phyloP scores from a whole-genome alignment of 2,797 vertebrate species.

The Bucorvus abyssinicus region DNA sequence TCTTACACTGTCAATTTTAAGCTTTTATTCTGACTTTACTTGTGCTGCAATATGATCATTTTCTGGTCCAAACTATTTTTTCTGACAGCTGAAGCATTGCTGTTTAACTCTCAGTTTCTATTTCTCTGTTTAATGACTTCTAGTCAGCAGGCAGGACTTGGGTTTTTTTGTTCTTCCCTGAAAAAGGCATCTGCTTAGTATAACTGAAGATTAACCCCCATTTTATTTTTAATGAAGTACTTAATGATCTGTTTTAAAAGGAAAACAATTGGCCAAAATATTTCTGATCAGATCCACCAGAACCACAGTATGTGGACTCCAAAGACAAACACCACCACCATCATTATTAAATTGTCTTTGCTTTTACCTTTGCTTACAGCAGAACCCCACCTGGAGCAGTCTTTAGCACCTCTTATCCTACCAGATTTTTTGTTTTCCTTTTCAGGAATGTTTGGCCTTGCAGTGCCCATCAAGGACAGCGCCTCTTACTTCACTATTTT shows the following conservation, averaged over 20 bases:
- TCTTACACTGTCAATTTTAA: neutral
- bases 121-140: neutral
- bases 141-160: neutral
- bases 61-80: neutral
- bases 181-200: neutral
- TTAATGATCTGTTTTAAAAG: neutral
- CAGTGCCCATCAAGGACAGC: constrained; percentile 36
- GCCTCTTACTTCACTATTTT: constrained; percentile 54
- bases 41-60: neutral
- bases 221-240: neutral
- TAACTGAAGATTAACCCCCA: neutral
- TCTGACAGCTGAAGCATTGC: neutral
- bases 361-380: constrained; percentile 1
- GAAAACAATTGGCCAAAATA: neutral
- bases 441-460: constrained; percentile 45
- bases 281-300: neutral
- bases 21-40: neutral
- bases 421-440: constrained; percentile 55
- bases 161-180: neutral
- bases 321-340: neutral
- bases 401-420: constrained; percentile 30
- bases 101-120: neutral
- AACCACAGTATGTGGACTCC: neutral
- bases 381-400: neutral
- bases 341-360: neutral